Base-by-base conservation (phyloP, 2,113 vertebrate genomes). In the Notiomystis cincta region DNA sequence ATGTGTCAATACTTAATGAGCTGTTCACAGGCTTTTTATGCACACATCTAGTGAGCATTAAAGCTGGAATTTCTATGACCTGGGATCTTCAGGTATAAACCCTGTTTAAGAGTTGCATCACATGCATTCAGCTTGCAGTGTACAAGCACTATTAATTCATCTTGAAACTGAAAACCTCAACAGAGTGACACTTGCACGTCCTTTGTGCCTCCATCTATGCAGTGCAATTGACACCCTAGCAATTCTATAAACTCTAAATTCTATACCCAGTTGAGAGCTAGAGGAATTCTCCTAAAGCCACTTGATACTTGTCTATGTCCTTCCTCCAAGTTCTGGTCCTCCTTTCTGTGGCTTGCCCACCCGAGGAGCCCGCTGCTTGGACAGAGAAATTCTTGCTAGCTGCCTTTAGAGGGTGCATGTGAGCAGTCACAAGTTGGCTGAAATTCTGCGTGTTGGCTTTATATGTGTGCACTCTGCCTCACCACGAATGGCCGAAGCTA, bases 21-120 rank as follows among this genome's bases (percentile, higher is more conserved):
- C 21, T 51, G 2, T 42, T n/a, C 1, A 1, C 8, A 8, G 40
- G 15, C 0, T 14, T 57, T 72, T 82, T 78, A 66, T 7, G 6
- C 19, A 31, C 12, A 79, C 11, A 53, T 48, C 10, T 21, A 45
- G 15, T 16, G 25, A 38, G 12, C 11, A 11, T 73, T 83, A 87
- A 86, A 70, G 28, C 22, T 57, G 45, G 17, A 60, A 61, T 57
- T 69, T 72, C 44, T 45, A 9, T 33, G 15, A 40, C 25, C n/a
- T 82, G 42, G 40, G 11, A 61, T 31, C 38, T n/a, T 31, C 13
- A 47, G 5, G 19, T 62, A 8, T 47, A 71, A 62, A 9, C 3
- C 9, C 38, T 27, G 8, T 16, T 51, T 58, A 61, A 37, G 37
- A 25, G 27, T 24, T 21, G 2, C 7, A 53, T n/a, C n/a, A 19